Base-by-base conservation (phyloP, 2,113 vertebrate species). In the Gasterosteus nipponicus region DNA sequence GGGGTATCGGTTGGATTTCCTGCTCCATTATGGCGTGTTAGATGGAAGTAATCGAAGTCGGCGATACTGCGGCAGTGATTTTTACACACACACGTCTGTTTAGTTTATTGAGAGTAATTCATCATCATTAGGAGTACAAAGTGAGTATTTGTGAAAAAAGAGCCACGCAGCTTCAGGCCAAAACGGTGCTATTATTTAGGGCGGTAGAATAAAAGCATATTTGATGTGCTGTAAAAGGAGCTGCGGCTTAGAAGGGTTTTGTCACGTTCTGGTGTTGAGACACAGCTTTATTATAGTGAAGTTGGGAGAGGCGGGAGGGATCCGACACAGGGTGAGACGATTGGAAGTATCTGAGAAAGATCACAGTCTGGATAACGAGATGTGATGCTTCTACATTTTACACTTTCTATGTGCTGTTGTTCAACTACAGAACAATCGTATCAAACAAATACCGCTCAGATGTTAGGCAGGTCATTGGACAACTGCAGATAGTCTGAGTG, bases 31-130 rank as follows among this genome's bases (percentile, higher is more conserved):
- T 53, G 22, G 93, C 94, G 92, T 92, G 94, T 96, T 96, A 95
- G 95, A 97, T 93, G 95, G 95, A 93, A 89, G 92, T 93, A 94
- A 85, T 82, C 86, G 75, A 82, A 63, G 12, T 73, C 26, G 77
- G 56, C 69, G 71, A 73, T 4, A 18, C 71, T 63, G 49, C 19
- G 57, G 67, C 54, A 42, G 65, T 76, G 70, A 77, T 78, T 86
- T 49, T 7, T n/a, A n/a, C n/a, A n/a, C n/a, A n/a, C n/a, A 26
- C 22, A 26, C 22, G 56, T 78, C 81, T 78, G 60, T 53, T 71
- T 77, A 66, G 69, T 61, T 76, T 53, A 72, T 79, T 58, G 64
- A 64, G 59, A 51, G 41, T 31, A 65, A 75, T 77, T 83, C 29
- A 82, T 77, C 64, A 79, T 41, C 42, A 77, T 69, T 33, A 63